Conservation (phyloP, 2,888 invertebrate species). For the Sphaerophoria taeniata region DNA sequence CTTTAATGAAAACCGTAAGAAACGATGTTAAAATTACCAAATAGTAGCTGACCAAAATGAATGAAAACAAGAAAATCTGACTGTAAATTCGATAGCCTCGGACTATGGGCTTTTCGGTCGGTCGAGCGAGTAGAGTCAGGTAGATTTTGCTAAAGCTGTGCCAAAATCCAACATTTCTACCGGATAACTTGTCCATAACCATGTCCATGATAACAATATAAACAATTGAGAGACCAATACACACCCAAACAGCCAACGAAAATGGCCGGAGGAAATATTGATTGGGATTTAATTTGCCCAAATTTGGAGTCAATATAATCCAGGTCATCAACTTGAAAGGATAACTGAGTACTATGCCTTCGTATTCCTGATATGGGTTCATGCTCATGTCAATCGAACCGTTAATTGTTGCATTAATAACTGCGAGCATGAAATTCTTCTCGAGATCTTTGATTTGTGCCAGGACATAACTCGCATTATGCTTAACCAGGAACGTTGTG, state of each 20-base stretch:
- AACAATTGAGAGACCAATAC: not conserved
- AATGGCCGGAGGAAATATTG: slow-evolving; percentile 24
- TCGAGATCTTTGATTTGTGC: not conserved
- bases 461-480: not conserved
- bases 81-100: slow-evolving; percentile 22
- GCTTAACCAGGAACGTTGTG: not conserved
- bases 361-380: not conserved
- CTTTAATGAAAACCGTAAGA: slow-evolving; percentile 37
- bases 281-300: slow-evolving; percentile 17
- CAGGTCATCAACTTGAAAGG: slow-evolving; percentile 5
- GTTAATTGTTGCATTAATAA: slow-evolving; percentile 18
- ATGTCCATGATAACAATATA: not conserved
- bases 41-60: slow-evolving; percentile 22
- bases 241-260: not conserved
- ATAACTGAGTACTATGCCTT: slow-evolving; percentile 12
- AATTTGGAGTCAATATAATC: not conserved
- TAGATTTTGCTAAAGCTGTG: not conserved
- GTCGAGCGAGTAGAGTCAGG: not conserved
- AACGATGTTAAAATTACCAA: slow-evolving; percentile 28
- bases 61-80: slow-evolving; percentile 9
- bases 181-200: not conserved
- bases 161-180: not conserved
- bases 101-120: not conserved
- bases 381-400: slow-evolving; percentile 4
- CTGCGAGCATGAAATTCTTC: slow-evolving; percentile 11